Conservation (phyloP, 1,140 invertebrate genomes). For the Hypsibius dujardini region DNA sequence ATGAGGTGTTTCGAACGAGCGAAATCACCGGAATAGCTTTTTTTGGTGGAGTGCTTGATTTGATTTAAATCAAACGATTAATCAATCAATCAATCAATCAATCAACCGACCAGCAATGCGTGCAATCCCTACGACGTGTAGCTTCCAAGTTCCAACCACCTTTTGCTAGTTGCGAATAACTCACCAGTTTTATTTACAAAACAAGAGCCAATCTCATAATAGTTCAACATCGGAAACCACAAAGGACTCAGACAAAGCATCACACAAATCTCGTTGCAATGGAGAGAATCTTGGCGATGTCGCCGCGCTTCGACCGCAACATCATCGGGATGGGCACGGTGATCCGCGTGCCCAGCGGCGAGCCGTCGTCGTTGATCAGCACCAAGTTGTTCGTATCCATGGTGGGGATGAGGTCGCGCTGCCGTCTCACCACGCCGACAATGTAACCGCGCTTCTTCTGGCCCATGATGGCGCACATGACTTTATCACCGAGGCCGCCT, state of each 20-base stretch:
- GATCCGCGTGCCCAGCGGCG: conserved; percentile 75
- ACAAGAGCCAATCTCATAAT: too few relatives aligned
- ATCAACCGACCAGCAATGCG: too few relatives aligned
- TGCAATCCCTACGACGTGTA: too few relatives aligned
- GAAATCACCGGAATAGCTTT: too few relatives aligned
- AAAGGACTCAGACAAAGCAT: conserved; percentile 21
- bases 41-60: too few relatives aligned
- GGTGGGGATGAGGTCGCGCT: conserved; percentile 61
- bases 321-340: conserved; percentile 80
- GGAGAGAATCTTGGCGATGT: conserved; percentile 83
- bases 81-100: too few relatives aligned
- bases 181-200: too few relatives aligned
- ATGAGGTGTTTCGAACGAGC: too few relatives aligned
- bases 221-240: too few relatives aligned
- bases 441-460: conserved; percentile 88
- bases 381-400: conserved; percentile 95
- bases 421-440: conserved; percentile 66
- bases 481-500: conserved; percentile 57
- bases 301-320: conserved; percentile 65
- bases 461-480: conserved; percentile 86
- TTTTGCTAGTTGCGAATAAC: too few relatives aligned
- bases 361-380: conserved; percentile 76
- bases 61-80: too few relatives aligned
- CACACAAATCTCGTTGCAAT: conserved; percentile 83
- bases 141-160: too few relatives aligned